Conservation (phyloP, 1,140 invertebrate species). For the Camponotus pennsylvanicus region DNA sequence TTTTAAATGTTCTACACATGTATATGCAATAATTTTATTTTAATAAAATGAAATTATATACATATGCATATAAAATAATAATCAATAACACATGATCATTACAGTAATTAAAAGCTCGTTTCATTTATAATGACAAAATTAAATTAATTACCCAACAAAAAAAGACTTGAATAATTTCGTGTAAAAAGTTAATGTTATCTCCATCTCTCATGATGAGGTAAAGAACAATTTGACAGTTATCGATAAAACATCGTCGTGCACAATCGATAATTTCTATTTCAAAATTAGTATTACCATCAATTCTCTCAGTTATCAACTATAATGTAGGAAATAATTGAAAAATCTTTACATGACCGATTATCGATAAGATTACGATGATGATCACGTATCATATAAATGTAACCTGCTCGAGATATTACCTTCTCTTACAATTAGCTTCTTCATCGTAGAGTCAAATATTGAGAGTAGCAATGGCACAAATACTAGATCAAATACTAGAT, state of each 20-base stretch:
- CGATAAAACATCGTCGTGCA: neutral
- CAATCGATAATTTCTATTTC: neutral
- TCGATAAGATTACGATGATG: too few species aligned
- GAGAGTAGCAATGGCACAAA: too few species aligned
- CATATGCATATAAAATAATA: neutral
- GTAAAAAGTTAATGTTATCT: neutral
- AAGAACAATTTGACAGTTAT: neutral
- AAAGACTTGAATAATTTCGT: neutral
- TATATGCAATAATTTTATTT: constrained; percentile 1
- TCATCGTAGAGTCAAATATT: too few species aligned
- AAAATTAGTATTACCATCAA: neutral
- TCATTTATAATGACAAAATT: neutral
- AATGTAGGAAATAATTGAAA: too few species aligned
- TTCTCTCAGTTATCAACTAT: too few species aligned
- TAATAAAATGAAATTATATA: neutral
- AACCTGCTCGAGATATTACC: too few species aligned
- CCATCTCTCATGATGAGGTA: neutral
- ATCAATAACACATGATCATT: neutral
- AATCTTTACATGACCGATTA: too few species aligned
- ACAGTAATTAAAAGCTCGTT: constrained; percentile 1
- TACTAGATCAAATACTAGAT: too few species aligned
- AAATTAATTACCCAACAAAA: neutral
- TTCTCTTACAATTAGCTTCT: too few species aligned
- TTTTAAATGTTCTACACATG: neutral
- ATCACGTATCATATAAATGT: too few species aligned